Base-by-base conservation (phyloP, 2,888 invertebrate species). In the Chrysolina oricalcia region DNA sequence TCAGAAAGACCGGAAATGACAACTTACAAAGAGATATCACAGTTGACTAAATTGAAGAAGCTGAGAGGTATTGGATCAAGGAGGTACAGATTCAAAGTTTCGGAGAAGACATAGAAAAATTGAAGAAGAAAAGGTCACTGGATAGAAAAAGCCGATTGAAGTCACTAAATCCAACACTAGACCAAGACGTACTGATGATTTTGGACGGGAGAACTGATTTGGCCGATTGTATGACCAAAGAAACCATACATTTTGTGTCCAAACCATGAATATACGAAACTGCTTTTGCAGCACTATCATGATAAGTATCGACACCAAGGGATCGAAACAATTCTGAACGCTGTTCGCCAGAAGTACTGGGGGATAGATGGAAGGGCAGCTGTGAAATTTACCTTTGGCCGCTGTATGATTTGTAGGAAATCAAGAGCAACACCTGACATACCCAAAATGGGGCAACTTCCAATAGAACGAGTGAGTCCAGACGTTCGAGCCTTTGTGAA, bases 321-420 rank as follows among this genome's bases (percentile, higher is more conserved):
- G 8, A 23, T 72, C 1, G 62, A 72, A 67, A 27, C 41, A 17
- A 46, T 66, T 8, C n/a, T 74, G 46, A 74, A 74, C 56, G 66
- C n/a, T 35, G 17, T 63, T 17, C 48, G 75, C 17, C 71, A 75
- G 56, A 75, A 63, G 43, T 75, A 66, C 17, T 75, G 75, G 67
- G 40, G 72, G 1, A 66, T 75, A 10, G 35, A 75, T 69, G 71
- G 67, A 66, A 64, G 72, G 56, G 23, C 59, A 48, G 71, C 72
- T 2, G 50, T 75, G 2, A 75, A 74, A 50, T 65, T 41, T 4
- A 63, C 35, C 19, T 59, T 72, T 19, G 19, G 15, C 13, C 48
- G 70, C 48, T 59, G 19, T 59, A 17, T 59, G 59, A 59, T 41
- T n/a, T 65, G 65, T n/a, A 65, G 41, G 40, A 65, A 19, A 17